Conservation (phyloP, 2,113 vertebrate species). For the Sphyrna mokarran region DNA sequence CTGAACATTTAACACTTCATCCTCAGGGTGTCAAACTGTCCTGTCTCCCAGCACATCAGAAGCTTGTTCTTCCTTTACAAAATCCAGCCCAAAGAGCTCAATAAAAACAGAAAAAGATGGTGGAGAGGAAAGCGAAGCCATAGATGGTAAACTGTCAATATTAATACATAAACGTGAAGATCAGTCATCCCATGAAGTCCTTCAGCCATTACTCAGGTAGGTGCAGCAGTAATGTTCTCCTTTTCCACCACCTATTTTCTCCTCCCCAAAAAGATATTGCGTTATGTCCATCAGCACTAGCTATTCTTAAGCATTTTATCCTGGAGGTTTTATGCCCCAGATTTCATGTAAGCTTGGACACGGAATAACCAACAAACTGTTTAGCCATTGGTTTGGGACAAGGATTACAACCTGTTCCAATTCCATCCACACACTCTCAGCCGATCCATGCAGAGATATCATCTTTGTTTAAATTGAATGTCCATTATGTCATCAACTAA, state of each 20-base stretch:
- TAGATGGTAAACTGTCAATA: constrained; percentile 95
- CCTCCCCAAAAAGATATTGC: not conserved
- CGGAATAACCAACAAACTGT: not conserved
- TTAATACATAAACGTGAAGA: constrained; percentile 97
- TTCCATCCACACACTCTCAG: not conserved
- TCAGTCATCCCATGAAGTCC: constrained; percentile 94
- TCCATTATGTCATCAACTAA: not conserved
- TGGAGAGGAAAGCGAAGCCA: constrained; percentile 89
- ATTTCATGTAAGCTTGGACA: not conserved
- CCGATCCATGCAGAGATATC: not conserved
- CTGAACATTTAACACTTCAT: constrained; percentile 18
- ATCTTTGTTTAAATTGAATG: not conserved
- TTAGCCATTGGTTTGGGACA: not conserved
- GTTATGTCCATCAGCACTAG: not conserved
- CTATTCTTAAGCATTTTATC: not conserved
- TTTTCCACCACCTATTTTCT: not conserved
- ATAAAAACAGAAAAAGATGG: constrained; percentile 83
- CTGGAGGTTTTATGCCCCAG: not conserved
- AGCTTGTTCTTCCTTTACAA: constrained; percentile 74
- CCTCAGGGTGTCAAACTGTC: constrained; percentile 85
- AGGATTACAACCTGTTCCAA: not conserved
- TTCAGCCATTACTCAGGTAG: constrained; percentile 91
- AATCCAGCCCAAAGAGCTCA: constrained; percentile 81
- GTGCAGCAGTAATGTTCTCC: not conserved
- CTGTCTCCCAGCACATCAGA: constrained; percentile 92